Evolutionary conservation across 2,113 vertebrate genomes (phyloP), one percentile per base, ranked within the genome.

Genomic region (Sporophila hypoxantha): DNA sequence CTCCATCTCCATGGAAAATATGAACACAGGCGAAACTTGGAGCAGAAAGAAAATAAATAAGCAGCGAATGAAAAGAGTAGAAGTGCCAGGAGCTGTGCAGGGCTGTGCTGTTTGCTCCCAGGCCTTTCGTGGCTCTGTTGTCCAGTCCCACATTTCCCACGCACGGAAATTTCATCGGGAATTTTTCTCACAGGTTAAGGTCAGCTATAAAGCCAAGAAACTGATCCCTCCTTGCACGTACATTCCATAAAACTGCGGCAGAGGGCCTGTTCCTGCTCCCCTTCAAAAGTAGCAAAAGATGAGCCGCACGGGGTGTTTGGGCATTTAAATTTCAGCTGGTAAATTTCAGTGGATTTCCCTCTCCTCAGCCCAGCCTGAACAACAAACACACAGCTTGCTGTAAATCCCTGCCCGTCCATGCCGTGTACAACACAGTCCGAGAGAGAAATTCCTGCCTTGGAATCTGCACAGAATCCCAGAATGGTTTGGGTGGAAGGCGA

Each of bases 321-420:
- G 29, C 23, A 8, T 17, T 17, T 4, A 4, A 5, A 23, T 37
- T 19, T 3, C 44, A n/a, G 11, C 11, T 22, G 0, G 2, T 7
- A 46, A 22, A 46, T 22, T 46, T 46, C 46, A 22, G 5, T 14
- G 27, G 9, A 5, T 67, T 70, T 82, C 50, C 42, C 34, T 44
- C 18, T 44, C 12, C 55, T 30, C 6, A 0, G 17, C 30, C 10
- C n/a, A 9, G 61, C 55, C 56, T 12, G 57, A 8, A 4, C 23
- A 50, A 50, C 75, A 29, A 60, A 17, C 52, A 6, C 52, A 6
- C 26, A 0, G 5, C 49, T 41, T 10, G 57, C 71, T 36, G 14
- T 9, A 9, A 13, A 9, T 67, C 69, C 36, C 32, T 52, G 71
- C 39, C 39, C 1, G 0, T 9, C 46, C 2, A 0, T 14, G 20